phyloP scores from a whole-genome alignment of 2,797 vertebrate species.

The Chelon auratus region DNA sequence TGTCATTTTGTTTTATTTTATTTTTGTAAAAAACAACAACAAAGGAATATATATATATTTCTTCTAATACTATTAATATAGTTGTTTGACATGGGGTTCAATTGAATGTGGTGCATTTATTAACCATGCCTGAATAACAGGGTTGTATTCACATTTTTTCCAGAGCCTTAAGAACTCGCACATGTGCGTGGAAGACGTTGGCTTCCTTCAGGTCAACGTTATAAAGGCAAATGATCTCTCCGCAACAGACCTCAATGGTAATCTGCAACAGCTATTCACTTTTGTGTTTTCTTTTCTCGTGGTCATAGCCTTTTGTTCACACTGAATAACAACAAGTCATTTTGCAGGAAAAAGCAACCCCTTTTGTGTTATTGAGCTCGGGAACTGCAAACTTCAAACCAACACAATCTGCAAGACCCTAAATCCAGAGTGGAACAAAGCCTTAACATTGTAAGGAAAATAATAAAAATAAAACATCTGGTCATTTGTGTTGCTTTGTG shows the following conservation, averaged over 20 bases:
- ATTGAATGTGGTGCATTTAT: background rate
- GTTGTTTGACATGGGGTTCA: background rate
- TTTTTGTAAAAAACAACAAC: too few species aligned
- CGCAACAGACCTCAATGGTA: constrained; percentile 95
- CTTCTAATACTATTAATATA: background rate
- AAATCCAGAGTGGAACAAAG: constrained; percentile 97
- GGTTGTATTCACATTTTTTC: constrained; percentile 23
- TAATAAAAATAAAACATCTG: background rate
- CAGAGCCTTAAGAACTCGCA: constrained; percentile 90
- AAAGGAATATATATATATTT: too few species aligned
- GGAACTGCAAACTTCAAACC: constrained; percentile 94
- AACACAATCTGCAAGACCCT: constrained; percentile 92
- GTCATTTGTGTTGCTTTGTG: constrained; percentile 2
- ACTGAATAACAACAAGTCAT: constrained; percentile 9
- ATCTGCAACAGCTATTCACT: constrained; percentile 3
- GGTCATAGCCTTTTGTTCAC: background rate
- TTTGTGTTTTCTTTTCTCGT: constrained; percentile 7
- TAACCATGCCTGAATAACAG: background rate
- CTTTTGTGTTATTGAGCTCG: constrained; percentile 92
- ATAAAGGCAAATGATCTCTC: constrained; percentile 91
- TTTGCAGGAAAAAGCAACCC: constrained; percentile 93
- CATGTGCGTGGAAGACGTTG: constrained; percentile 87
- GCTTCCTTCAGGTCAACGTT: constrained; percentile 95
- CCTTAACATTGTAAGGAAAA: constrained; percentile 92
- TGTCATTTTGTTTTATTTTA: constrained; percentile 65